A percentile compares a stretch with the other conserved stretches of the same genome.
Conservation (phyloP, 2,797 vertebrate genomes). For the Aphelocoma californica region DNA sequence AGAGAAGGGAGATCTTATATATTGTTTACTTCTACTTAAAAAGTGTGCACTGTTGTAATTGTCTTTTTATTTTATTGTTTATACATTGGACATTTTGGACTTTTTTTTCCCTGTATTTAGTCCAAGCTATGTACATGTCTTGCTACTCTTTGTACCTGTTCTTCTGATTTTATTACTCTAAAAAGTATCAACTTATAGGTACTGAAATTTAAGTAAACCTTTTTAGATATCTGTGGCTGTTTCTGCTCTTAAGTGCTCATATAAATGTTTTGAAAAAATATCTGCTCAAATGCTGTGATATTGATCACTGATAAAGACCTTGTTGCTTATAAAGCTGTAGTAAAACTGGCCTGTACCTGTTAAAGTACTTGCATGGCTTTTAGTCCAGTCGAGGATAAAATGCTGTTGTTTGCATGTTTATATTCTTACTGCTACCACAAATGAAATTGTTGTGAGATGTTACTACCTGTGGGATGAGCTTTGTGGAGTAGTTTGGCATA, state of each 20-base stretch:
- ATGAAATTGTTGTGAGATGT: not conserved
- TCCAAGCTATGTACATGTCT: not conserved
- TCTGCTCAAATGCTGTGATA: not conserved
- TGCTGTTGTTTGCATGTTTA: not conserved
- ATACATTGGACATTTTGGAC: not conserved
- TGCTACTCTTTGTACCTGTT: not conserved
- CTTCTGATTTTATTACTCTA: not conserved
- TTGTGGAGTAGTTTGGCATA: not conserved
- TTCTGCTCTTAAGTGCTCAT: not conserved
- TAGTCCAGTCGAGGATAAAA: not conserved
- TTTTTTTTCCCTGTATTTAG: not conserved
- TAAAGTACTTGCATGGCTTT: not conserved
- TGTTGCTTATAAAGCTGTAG: not conserved
- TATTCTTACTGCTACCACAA: not conserved
- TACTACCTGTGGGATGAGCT: not conserved
- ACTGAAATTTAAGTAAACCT: not conserved
- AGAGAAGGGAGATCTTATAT: not conserved
- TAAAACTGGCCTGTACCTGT: not conserved
- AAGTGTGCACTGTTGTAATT: not conserved
- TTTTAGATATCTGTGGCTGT: not conserved
- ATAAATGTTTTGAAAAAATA: not conserved
- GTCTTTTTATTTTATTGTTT: not conserved
- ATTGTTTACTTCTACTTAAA: not conserved
- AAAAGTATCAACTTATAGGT: not conserved
- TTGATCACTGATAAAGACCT: not conserved